Evolutionary conservation across 2,113 vertebrate genomes (phyloP).

Genomic region (Odocoileus virginianus): DNA sequence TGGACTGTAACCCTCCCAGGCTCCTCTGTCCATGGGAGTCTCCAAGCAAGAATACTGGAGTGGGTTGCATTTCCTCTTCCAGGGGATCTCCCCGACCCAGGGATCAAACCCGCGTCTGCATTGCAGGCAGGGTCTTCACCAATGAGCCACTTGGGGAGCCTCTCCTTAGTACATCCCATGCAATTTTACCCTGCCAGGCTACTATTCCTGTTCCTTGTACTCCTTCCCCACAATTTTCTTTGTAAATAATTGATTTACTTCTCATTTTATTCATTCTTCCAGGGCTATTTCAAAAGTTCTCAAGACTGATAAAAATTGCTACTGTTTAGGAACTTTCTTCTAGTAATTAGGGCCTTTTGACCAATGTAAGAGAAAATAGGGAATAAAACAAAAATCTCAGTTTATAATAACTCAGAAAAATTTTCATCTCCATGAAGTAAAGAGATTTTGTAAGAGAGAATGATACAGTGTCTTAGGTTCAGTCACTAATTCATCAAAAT

Average conservation of each 20-base stretch:
- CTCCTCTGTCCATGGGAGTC: background rate
- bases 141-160: background rate
- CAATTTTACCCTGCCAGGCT: background rate
- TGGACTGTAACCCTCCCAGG: background rate
- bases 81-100: background rate
- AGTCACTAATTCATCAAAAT: background rate
- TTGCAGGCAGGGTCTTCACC: background rate
- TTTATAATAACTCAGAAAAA: background rate
- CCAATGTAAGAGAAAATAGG: background rate
- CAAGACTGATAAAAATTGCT: background rate
- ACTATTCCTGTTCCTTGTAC: background rate
- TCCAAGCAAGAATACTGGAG: background rate
- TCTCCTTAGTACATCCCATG: background rate
- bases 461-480: background rate
- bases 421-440: background rate
- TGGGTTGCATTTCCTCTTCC: background rate
- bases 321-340: background rate
- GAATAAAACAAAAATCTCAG: background rate
- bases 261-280: background rate
- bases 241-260: background rate
- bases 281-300: background rate
- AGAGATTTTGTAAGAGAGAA: background rate
- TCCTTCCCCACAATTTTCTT: background rate
- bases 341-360: background rate
- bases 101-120: background rate